Base-by-base conservation (phyloP, 2,113 vertebrate genomes). In the Phyllopteryx taeniolatus region DNA sequence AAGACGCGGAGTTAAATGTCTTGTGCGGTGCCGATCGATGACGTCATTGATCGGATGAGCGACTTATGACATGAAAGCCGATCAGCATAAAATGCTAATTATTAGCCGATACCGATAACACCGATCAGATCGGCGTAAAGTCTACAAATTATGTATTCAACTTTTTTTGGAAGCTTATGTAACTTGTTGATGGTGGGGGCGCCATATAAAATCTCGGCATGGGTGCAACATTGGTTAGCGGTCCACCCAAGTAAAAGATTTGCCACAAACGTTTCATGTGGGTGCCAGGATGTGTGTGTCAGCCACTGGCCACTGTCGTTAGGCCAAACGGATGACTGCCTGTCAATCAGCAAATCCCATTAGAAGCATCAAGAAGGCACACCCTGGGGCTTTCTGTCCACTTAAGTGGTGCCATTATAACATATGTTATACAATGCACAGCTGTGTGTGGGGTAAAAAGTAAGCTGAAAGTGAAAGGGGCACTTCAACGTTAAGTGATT, bases 401-500 rank as follows among this genome's bases (percentile, higher is more conserved):
- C 86, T 87, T 84, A 79, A 81, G 79, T 63, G 67, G 67, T 3
- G 22, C 43, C 43, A 72, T 78, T 71, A 81, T 74, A 77, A 72
- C 74, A 77, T n/a, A 60, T 17, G 65, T 74, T 78, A 66, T 15
- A 67, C 13, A 20, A 60, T 71, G 78, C 72, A 67, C 67, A 56
- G 80, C 35, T 79, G 60, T 74, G 64, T 63, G 69, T 13, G 63
- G 42, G 68, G 22, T 44, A 67, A 62, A 53, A 33, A 35, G 51
- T 49, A 77, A 71, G 14, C 59, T 44, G 68, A 27, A 27, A 27
- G 68, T 72, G 77, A 85, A 71, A 8, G 10, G 64, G 78, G 71
- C 74, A 80, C 73, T 49, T 83, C 84, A 87, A 88, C 83, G 88
- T 90, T 87, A 86, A 89, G 85, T 81, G 83, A 76, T 70, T 73